A percentile compares a stretch with the other conserved stretches of the same genome.
Evolutionary conservation across 2,113 vertebrate genomes (phyloP).

Genomic region (Rhinolophus ferrumequinum): DNA sequence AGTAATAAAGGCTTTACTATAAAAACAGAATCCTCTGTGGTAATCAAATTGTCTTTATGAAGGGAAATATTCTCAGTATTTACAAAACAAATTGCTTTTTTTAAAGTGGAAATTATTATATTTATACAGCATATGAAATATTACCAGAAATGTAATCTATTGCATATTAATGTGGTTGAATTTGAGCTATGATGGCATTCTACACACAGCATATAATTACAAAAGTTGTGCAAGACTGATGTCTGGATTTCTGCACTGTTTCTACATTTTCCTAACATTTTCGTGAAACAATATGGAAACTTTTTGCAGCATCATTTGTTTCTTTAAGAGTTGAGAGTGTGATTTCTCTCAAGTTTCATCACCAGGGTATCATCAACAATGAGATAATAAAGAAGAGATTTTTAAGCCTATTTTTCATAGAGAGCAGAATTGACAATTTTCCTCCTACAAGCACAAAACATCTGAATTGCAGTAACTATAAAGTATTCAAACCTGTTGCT

Average conservation of each 20-base stretch:
- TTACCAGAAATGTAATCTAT: not conserved
- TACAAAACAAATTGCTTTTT: slow-evolving; percentile 8
- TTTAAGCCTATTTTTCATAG: slow-evolving; percentile 19
- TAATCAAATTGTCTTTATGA: not conserved
- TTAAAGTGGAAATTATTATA: not conserved
- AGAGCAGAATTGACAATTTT: slow-evolving; percentile 18
- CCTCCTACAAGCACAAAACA: not conserved
- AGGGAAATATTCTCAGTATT: not conserved
- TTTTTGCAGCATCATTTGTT: not conserved
- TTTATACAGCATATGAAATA: slow-evolving; percentile 21
- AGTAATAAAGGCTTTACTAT: not conserved
- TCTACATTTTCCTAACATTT: slow-evolving; percentile 41
- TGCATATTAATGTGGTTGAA: not conserved
- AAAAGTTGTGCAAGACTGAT: not conserved
- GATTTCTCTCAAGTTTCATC: not conserved
- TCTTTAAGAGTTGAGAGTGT: not conserved
- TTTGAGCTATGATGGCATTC: not conserved
- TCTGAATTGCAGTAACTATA: not conserved
- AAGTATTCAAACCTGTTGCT: not conserved
- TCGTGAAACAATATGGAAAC: not conserved
- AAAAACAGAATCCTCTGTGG: not conserved
- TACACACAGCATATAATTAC: not conserved
- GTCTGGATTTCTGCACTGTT: not conserved
- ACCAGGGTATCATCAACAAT: not conserved
- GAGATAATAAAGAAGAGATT: not conserved